Base-by-base conservation (phyloP, 2,888 invertebrate species). In the Orthosia gothica region DNA sequence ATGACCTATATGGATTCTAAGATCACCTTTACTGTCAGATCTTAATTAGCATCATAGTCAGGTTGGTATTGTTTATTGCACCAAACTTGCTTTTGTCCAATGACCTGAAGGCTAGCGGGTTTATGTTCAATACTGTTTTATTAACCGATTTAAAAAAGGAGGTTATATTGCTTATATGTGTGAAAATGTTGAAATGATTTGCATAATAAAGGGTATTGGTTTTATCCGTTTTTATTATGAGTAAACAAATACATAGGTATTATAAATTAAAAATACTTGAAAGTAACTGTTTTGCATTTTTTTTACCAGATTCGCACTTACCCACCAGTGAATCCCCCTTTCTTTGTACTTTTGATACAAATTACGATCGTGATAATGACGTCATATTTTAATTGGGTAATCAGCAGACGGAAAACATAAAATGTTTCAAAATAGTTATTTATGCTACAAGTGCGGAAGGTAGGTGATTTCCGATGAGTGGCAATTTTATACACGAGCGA, bases 191-290 rank as follows among this genome's bases (percentile, higher is more conserved):
- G 0, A 16, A 40, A 54, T 49, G 4, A 75, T 78, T 78, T 81
- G 62, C 81, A 81, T 78, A 57, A 78, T 52, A 78, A 81, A 62
- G 61, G 55, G 20, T 13, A 16, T 40, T 7, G 49, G 54, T 58
- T 76, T 47, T 65, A 61, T 49, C 3, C n/a, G n/a, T 52, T 45
- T 50, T 55, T 23, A n/a, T 57, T 67, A 26, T 54, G 20, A 9
- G 40, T 72, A 32, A 45, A 47, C 55, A 32, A 72, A 76, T 50
- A 57, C 20, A 18, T 11, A n/a, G n/a, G n/a, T n/a, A 23, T 20
- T 71, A 26, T 40, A 61, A 70, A 50, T 26, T 40, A 47, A 54
- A 45, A 63, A 58, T 63, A n/a, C 52, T 79, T 57, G 23, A 58
- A 58, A 72, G 52, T 13, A 47, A 52, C 57, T 52, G 47, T 64